Evolutionary conservation across 92 coral and sea anemone species (phyloP).

Genomic region (Heteractis magnifica): DNA sequence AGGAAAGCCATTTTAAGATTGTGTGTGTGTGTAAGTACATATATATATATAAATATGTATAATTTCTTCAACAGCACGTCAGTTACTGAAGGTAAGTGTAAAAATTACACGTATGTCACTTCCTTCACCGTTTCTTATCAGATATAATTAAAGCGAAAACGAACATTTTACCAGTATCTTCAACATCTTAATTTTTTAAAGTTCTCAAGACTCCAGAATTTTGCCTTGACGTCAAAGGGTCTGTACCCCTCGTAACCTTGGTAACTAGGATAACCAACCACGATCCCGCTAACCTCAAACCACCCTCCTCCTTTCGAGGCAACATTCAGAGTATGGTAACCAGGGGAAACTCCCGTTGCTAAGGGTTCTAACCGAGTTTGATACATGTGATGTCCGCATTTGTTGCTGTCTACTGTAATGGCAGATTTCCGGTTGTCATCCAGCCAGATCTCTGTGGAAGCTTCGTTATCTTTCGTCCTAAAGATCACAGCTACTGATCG

Average conservation of each 20-base stretch:
- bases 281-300: constrained; percentile 49
- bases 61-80: too few relatives aligned
- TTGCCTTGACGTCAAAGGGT: constrained; percentile 46
- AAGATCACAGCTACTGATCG: constrained; percentile 41
- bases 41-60: too few relatives aligned
- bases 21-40: too few relatives aligned
- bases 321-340: constrained; percentile 46
- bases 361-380: constrained; percentile 48
- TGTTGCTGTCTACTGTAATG: constrained; percentile 29
- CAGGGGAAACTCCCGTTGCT: constrained; percentile 40
- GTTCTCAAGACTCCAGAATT: constrained; percentile 47
- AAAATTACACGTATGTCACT: too few relatives aligned
- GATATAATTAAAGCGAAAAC: too few relatives aligned
- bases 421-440: constrained; percentile 37
- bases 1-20: too few relatives aligned
- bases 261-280: constrained; percentile 43
- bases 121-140: too few relatives aligned
- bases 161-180: background rate
- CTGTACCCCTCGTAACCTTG: constrained; percentile 42
- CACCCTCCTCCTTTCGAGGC: constrained; percentile 27
- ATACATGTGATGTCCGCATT: constrained; percentile 48
- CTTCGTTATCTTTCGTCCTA: constrained; percentile 42
- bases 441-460: constrained; percentile 34
- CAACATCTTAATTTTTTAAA: constrained; percentile 22
- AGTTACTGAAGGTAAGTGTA: too few relatives aligned